Percentiles rank a stretch among this genome's conserved stretches.
Evolutionary conservation across 1,140 invertebrate species (phyloP).

Genomic region (Drosophila truncata): DNA sequence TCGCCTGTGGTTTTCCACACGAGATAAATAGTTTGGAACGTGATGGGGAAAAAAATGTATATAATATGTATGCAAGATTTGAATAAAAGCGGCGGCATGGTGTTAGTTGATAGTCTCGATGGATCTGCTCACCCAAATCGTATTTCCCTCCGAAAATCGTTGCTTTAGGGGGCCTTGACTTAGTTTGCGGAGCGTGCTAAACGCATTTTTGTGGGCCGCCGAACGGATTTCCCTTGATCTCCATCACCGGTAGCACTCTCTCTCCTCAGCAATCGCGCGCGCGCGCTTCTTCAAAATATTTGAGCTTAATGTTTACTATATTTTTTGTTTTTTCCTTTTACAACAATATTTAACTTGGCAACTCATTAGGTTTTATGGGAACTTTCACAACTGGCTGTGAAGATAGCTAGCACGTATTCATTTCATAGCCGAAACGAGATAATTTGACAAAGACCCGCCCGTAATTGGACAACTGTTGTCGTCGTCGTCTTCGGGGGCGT

Average conservation of each 20-base stretch:
- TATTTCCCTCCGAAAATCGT: conserved; percentile 23
- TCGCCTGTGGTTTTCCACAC: conserved; percentile 45
- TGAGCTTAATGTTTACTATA: conserved; percentile 28
- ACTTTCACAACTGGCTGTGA: conserved; percentile 44
- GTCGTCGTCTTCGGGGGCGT: conserved; percentile 9
- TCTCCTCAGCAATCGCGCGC: conserved; percentile 7
- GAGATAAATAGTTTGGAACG: conserved; percentile 44
- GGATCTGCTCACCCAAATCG: conserved; percentile 36
- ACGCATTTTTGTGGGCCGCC: conserved; percentile 36
- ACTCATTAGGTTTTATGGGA: conserved; percentile 51
- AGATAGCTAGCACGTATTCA: conserved; percentile 38
- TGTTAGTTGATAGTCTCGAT: conserved; percentile 19
- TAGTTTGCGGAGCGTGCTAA: conserved; percentile 45
- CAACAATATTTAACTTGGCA: conserved; percentile 40
- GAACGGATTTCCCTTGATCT: conserved; percentile 26
- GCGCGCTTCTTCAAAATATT: conserved; percentile 15
- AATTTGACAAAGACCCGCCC: conserved; percentile 40
- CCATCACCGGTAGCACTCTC: conserved; percentile 24
- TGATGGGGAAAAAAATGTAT: conserved; percentile 41
- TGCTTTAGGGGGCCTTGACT: conserved; percentile 44
- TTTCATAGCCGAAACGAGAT: conserved; percentile 37
- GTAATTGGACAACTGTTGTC: conserved; percentile 34
- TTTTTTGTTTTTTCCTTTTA: not conserved
- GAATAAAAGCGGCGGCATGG: conserved; percentile 26
- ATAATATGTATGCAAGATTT: conserved; percentile 33